These are phyloP conservation scores for Crotophaga sulcirostris DNA, from an alignment of 2,113 vertebrate species.

Conservation along the genomic window DNA sequence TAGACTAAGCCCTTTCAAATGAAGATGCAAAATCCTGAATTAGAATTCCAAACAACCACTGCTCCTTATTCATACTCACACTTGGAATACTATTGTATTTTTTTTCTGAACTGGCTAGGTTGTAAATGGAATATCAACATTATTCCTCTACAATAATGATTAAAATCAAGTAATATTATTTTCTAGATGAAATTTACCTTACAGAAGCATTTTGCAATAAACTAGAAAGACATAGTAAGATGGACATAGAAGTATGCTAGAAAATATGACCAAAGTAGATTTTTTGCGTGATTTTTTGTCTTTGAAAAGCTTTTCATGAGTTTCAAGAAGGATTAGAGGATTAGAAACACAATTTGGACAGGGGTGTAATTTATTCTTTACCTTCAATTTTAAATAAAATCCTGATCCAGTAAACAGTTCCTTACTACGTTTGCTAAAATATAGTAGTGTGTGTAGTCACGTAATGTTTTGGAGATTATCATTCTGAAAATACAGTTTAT, in stretches of 20 bases:
- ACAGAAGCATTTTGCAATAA: neutral
- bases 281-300: neutral
- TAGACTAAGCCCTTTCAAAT: neutral
- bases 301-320: neutral
- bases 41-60: neutral
- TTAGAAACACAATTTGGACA: neutral
- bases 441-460: neutral
- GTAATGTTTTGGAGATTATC: neutral
- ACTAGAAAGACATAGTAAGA: neutral
- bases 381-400: neutral
- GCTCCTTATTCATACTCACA: neutral
- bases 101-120: neutral
- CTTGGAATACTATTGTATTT: neutral
- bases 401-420: neutral
- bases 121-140: neutral
- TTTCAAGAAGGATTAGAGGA: accelerated
- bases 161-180: neutral
- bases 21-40: neutral
- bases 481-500: neutral
- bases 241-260: neutral
- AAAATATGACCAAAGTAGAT: neutral
- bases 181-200: neutral
- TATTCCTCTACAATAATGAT: neutral
- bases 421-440: neutral
- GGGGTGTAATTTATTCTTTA: accelerated